Evolutionary conservation across 1,140 invertebrate species (phyloP).

Genomic region (Trichomalopsis sarcophagae): DNA sequence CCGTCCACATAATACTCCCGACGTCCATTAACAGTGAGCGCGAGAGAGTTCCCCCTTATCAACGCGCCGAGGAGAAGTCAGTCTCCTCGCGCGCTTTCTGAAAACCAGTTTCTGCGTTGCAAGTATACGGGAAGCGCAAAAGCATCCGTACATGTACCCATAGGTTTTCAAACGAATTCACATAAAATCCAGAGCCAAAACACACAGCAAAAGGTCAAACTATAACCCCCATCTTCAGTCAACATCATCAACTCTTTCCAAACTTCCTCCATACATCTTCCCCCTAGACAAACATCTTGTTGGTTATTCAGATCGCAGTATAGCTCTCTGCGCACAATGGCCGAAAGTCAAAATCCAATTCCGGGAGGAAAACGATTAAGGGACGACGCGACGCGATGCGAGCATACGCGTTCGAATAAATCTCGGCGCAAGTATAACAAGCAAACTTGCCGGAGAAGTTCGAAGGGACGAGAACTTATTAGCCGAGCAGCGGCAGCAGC

Average conservation of each 20-base stretch:
- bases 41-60: slow-evolving; percentile 4
- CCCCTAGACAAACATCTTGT: not conserved
- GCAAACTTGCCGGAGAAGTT: slow-evolving; percentile 16
- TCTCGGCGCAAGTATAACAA: slow-evolving; percentile 27
- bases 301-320: not conserved
- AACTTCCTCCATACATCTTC: slow-evolving; percentile 6
- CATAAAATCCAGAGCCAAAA: no score
- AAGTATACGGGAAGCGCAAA: no score
- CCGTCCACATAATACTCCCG: slow-evolving; percentile 7
- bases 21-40: slow-evolving; percentile 23
- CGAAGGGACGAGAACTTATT: slow-evolving; percentile 21
- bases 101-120: slow-evolving; percentile 27
- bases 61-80: not conserved
- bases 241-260: slow-evolving; percentile 10
- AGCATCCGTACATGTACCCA: no score
- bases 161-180: not conserved
- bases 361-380: not conserved
- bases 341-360: slow-evolving; percentile 36
- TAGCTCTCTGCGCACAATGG: not conserved
- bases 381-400: not conserved
- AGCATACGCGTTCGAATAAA: slow-evolving; percentile 8
- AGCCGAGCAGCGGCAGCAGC: not conserved
- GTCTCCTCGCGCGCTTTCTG: slow-evolving; percentile 4
- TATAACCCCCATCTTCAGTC: not conserved
- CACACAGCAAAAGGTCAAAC: not conserved